Percentiles rank a stretch among this genome's conserved stretches.
Evolutionary conservation across 35 echinoderm and acorn worm genomes (phyloP).

Genomic region (Diadema setosum): DNA sequence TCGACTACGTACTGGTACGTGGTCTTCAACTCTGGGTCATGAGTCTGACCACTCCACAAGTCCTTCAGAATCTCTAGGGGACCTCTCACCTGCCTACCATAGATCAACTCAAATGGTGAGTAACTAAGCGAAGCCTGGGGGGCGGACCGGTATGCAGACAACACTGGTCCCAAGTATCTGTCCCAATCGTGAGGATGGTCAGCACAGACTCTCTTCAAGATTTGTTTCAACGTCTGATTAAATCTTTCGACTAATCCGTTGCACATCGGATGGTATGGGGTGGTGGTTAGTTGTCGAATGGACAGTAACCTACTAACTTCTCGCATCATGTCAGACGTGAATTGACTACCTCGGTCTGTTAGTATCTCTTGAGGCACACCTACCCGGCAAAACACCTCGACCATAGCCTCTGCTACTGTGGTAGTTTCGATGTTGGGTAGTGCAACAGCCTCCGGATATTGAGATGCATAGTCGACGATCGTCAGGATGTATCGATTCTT

Average conservation of each 20-base stretch:
- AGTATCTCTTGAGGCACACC: slow-evolving; percentile 75
- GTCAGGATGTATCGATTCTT: slow-evolving; percentile 48
- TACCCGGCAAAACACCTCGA: slow-evolving; percentile 53
- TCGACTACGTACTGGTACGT: slow-evolving; percentile 68
- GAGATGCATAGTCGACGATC: slow-evolving; percentile 53
- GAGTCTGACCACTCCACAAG: slow-evolving; percentile 34
- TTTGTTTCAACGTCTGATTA: slow-evolving; percentile 61
- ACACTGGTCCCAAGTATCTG: slow-evolving; percentile 50
- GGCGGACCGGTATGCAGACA: no score
- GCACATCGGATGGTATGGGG: slow-evolving; percentile 55
- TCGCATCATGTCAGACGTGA: slow-evolving; percentile 58
- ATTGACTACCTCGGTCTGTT: slow-evolving; percentile 57
- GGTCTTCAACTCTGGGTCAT: not conserved
- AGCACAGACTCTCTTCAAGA: slow-evolving; percentile 45
- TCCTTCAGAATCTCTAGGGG: slow-evolving; percentile 62
- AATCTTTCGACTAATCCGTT: slow-evolving; percentile 78
- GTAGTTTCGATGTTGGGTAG: slow-evolving; percentile 38
- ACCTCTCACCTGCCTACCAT: slow-evolving; percentile 46
- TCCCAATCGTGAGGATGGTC: slow-evolving; percentile 78
- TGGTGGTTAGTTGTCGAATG: slow-evolving; percentile 38
- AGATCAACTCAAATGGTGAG: slow-evolving; percentile 67
- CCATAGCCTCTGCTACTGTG: slow-evolving; percentile 59
- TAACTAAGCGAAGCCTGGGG: slow-evolving; percentile 39
- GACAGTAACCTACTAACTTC: slow-evolving; percentile 49
- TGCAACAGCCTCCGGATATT: slow-evolving; percentile 63